Percentiles rank a stretch among this genome's conserved stretches.
Conservation (phyloP, 2,888 invertebrate genomes). For the Leptinotarsa tumamoca region DNA sequence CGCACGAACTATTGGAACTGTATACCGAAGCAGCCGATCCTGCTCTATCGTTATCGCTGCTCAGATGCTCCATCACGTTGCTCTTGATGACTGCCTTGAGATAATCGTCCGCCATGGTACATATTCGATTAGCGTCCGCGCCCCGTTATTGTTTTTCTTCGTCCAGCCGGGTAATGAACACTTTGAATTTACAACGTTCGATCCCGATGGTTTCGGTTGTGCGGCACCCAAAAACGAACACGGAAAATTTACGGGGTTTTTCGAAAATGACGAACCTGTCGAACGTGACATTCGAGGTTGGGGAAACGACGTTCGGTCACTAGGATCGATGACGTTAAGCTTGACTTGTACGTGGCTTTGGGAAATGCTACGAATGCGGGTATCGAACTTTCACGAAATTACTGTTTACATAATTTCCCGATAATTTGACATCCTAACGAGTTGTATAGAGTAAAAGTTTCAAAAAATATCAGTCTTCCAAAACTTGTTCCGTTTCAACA, state of each 20-base stretch:
- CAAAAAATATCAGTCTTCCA: too few relatives aligned
- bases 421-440: too few relatives aligned
- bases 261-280: slow-evolving; percentile 42
- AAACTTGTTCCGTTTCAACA: too few relatives aligned
- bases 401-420: too few relatives aligned
- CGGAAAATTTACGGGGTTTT: slow-evolving; percentile 42
- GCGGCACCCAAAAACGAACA: slow-evolving; percentile 31
- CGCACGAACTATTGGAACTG: slow-evolving; percentile 47
- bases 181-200: slow-evolving; percentile 11
- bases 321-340: slow-evolving; percentile 19
- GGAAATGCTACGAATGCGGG: too few relatives aligned
- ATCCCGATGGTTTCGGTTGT: background rate
- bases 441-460: too few relatives aligned
- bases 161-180: slow-evolving; percentile 17
- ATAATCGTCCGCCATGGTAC: slow-evolving; percentile 56
- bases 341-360: too few relatives aligned
- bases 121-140: background rate
- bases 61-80: slow-evolving; percentile 48
- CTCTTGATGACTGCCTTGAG: slow-evolving; percentile 60
- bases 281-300: slow-evolving; percentile 41
- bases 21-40: slow-evolving; percentile 44
- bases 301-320: slow-evolving; percentile 33
- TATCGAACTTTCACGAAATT: too few relatives aligned
- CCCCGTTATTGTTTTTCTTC: slow-evolving; percentile 16
- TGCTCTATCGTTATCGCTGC: slow-evolving; percentile 37